These are phyloP conservation scores for Oryzias celebensis DNA, from an alignment of 2,113 vertebrate genomes.

Conservation along the genomic window DNA sequence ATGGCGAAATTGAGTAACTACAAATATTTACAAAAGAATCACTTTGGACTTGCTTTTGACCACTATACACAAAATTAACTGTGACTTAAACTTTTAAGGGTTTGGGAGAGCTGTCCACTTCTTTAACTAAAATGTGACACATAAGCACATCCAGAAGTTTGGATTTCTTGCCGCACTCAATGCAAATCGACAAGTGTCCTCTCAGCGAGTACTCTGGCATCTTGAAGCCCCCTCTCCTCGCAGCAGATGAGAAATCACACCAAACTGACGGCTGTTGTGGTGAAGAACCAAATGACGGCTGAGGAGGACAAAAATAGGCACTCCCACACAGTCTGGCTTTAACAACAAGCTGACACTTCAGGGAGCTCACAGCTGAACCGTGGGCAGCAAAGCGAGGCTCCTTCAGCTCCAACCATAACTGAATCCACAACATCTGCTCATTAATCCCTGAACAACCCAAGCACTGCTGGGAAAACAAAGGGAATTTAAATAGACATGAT, in stretches of 20 bases:
- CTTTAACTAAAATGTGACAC: not conserved
- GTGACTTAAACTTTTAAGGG: no score
- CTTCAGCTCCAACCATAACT: constrained; percentile 45
- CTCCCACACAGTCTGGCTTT: constrained; percentile 77
- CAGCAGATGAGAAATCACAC: constrained; percentile 15
- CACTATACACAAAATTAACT: no score
- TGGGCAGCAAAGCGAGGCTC: constrained; percentile 52
- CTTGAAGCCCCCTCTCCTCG: constrained; percentile 1
- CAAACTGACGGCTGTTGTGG: constrained; percentile 23
- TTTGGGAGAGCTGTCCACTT: no score
- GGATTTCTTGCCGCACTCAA: not conserved
- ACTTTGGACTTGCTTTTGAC: no score
- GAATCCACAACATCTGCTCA: constrained; percentile 54
- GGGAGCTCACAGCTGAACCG: constrained; percentile 70
- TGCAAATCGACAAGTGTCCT: constrained; percentile 9
- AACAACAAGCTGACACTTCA: constrained; percentile 70
- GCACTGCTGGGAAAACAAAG: no score
- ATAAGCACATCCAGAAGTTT: not conserved
- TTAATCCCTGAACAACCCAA: constrained; percentile 6
- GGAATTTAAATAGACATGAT: no score
- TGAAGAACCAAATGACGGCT: constrained; percentile 5
- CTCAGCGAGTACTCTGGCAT: constrained; percentile 19
- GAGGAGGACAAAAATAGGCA: constrained; percentile 66
- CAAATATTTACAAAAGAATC: no score
- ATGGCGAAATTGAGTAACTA: no score